Percentiles rank a stretch among this genome's conserved stretches.
These are phyloP conservation scores for Cantharis lateralis DNA, from an alignment of 2,888 invertebrate genomes.

Conservation along the genomic window DNA sequence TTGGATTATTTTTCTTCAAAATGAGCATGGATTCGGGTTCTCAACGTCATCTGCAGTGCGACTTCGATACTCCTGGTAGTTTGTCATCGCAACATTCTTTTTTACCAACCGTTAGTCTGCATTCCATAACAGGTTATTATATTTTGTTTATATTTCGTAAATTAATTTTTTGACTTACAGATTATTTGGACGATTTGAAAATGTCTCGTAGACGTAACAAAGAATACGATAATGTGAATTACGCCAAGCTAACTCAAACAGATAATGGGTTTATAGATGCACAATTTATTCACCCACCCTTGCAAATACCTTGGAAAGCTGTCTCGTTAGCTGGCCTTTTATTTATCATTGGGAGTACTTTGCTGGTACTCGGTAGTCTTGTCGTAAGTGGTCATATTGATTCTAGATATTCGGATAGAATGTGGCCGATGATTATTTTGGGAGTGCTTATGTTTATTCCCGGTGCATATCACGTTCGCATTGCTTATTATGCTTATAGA, in stretches of 20 bases:
- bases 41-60: conserved; percentile 35
- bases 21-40: conserved; percentile 21
- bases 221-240: conserved; percentile 67
- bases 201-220: conserved; percentile 66
- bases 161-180: conserved; percentile 44
- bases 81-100: conserved; percentile 38
- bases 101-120: conserved; percentile 45
- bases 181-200: conserved; percentile 57
- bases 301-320: conserved; percentile 84
- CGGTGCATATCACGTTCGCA: conserved; percentile 87
- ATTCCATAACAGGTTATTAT: conserved; percentile 48
- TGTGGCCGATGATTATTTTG: conserved; percentile 87
- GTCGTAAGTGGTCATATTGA: conserved; percentile 82
- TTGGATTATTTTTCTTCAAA: neutral
- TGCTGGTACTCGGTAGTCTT: conserved; percentile 63
- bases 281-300: conserved; percentile 68
- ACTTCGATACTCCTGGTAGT: conserved; percentile 30
- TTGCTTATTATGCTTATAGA: conserved; percentile 84
- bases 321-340: conserved; percentile 76
- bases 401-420: conserved; percentile 82
- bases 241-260: conserved; percentile 59
- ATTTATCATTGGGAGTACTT: conserved; percentile 74
- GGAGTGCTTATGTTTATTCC: conserved; percentile 90
- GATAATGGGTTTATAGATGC: conserved; percentile 72
- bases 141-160: conserved; percentile 1